phyloP scores from a whole-genome alignment of 2,888 invertebrate species.

The Chloroclystis v-ata region DNA sequence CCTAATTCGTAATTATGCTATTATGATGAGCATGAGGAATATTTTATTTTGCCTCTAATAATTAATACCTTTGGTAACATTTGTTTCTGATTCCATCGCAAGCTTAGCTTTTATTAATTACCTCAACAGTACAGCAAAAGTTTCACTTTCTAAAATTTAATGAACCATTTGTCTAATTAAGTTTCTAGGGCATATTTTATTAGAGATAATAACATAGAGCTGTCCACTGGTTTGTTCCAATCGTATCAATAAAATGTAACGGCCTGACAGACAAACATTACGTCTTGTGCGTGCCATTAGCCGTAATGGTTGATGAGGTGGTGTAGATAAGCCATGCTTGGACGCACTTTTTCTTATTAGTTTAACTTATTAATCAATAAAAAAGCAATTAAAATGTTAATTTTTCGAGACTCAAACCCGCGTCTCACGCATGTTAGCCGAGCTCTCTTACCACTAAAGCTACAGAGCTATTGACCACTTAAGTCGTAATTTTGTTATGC shows the following conservation, averaged over 20 bases:
- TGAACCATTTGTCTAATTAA: slow-evolving; percentile 14
- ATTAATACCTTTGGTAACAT: no score
- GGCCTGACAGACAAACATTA: slow-evolving; percentile 35
- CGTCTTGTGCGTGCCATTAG: slow-evolving; percentile 42
- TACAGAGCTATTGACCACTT: no score
- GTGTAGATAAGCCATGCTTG: slow-evolving; percentile 1
- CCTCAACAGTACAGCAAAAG: neutral
- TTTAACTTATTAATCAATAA: no score
- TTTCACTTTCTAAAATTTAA: slow-evolving; percentile 13
- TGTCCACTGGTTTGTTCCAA: slow-evolving; percentile 12
- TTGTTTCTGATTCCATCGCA: no score
- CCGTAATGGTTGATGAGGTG: slow-evolving; percentile 29
- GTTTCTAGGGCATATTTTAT: slow-evolving; percentile 21
- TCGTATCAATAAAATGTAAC: slow-evolving; percentile 42
- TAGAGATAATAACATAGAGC: slow-evolving; percentile 16
- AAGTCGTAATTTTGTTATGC: no score
- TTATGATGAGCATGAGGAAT: no score
- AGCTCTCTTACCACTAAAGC: no score
- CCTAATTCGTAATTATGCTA: no score
- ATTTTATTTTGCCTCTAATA: no score
- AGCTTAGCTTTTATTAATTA: neutral
- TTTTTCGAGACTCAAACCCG: no score
- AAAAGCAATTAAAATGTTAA: no score
- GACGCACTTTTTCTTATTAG: neutral
- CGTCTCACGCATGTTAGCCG: no score